Evolutionary conservation across 2,113 vertebrate genomes (phyloP).

Genomic region (Climacteris rufus): DNA sequence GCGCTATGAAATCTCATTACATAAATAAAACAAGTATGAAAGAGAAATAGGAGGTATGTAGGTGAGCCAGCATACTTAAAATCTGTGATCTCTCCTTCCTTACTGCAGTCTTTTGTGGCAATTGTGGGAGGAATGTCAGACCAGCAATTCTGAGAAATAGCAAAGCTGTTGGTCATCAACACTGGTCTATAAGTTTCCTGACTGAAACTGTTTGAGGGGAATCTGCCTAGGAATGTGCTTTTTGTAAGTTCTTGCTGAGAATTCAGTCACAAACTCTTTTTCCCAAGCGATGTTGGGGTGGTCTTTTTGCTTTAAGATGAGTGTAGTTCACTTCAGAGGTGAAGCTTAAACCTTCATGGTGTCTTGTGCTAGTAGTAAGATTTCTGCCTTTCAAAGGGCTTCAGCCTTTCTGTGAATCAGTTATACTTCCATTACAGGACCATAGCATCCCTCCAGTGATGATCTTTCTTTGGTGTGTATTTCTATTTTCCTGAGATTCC

Average conservation of each 20-base stretch:
- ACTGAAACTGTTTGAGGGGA: neutral
- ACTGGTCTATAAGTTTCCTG: neutral
- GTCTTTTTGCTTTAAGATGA: neutral
- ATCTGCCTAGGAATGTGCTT: neutral
- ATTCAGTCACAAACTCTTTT: neutral
- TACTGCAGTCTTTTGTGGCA: neutral
- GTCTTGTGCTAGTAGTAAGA: neutral
- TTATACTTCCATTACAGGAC: neutral
- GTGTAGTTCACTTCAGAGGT: neutral
- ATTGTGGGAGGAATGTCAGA: neutral
- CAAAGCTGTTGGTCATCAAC: neutral
- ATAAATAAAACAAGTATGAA: neutral
- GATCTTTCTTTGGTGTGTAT: neutral
- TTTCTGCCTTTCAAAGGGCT: neutral
- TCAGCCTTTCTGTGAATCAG: neutral
- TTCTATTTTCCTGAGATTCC: neutral
- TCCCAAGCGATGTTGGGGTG: neutral
- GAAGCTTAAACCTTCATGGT: neutral
- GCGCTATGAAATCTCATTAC: neutral
- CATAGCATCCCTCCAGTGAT: neutral
- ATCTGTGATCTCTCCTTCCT: neutral
- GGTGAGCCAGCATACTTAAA: neutral
- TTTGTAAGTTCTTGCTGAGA: neutral
- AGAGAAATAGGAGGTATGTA: neutral
- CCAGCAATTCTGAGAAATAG: neutral